Evolutionary conservation across 2,888 invertebrate genomes (phyloP).

Genomic region (Eudemis profundana): DNA sequence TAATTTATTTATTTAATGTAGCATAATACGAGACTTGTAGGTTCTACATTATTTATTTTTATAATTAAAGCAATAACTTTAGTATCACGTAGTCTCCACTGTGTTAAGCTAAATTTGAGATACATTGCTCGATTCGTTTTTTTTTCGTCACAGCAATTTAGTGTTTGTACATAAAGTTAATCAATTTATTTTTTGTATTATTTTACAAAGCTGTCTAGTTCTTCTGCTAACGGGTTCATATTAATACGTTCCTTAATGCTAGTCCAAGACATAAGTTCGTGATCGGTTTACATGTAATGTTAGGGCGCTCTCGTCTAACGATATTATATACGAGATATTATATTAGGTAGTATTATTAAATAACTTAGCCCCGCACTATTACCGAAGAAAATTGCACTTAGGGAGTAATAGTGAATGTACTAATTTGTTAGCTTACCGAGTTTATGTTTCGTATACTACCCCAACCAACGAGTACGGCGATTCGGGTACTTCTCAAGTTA

Average conservation of each 20-base stretch:
- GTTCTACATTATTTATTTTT: slow-evolving; percentile 73
- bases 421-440: slow-evolving; percentile 53
- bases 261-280: slow-evolving; percentile 60
- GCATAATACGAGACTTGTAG: slow-evolving; percentile 69
- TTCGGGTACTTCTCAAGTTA: background rate
- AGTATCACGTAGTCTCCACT: slow-evolving; percentile 70
- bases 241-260: slow-evolving; percentile 65
- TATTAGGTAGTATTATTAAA: slow-evolving; percentile 63
- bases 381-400: slow-evolving; percentile 65
- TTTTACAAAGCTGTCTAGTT: slow-evolving; percentile 51
- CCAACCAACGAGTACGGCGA: slow-evolving; percentile 18
- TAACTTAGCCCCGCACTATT: slow-evolving; percentile 60
- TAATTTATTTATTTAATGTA: slow-evolving; percentile 83
- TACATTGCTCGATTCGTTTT: slow-evolving; percentile 27
- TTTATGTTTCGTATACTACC: slow-evolving; percentile 62
- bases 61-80: slow-evolving; percentile 67
- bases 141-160: slow-evolving; percentile 25
- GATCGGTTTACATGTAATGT: slow-evolving; percentile 42
- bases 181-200: slow-evolving; percentile 58
- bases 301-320: slow-evolving; percentile 60
- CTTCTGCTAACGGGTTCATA: slow-evolving; percentile 57
- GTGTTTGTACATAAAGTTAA: slow-evolving; percentile 53
- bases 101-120: slow-evolving; percentile 49
- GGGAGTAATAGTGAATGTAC: slow-evolving; percentile 57
- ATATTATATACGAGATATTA: slow-evolving; percentile 78